phyloP scores from a whole-genome alignment of 1,140 invertebrate genomes.

The Apis cerana region DNA sequence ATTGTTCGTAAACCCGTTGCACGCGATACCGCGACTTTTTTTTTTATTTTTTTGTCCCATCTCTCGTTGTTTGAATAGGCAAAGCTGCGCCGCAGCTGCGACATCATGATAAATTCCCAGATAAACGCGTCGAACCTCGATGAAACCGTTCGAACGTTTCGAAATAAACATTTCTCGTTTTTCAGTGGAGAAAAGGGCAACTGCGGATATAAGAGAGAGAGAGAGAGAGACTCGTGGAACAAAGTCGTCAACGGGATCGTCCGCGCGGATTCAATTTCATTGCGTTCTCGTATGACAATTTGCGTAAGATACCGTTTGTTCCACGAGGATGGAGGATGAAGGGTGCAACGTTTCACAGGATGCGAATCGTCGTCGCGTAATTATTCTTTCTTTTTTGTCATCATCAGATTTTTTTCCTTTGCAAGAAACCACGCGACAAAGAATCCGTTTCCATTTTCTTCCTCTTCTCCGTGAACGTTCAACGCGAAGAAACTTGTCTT shows the following conservation, averaged over 20 bases:
- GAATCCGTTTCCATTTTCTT: background rate
- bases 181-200: background rate
- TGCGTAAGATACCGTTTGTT: background rate
- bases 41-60: no score
- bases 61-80: constrained; percentile 15
- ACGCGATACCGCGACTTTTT: background rate
- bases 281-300: background rate
- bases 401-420: background rate
- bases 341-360: constrained; percentile 9
- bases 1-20: background rate
- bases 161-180: constrained; percentile 29
- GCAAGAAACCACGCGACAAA: no score
- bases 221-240: background rate
- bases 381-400: background rate
- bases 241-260: background rate
- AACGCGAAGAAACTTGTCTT: background rate
- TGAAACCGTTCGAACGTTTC: background rate
- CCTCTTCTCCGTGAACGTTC: no score
- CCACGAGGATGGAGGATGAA: background rate
- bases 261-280: background rate
- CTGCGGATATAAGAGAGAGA: background rate
- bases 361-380: background rate
- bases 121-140: constrained; percentile 19
- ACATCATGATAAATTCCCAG: constrained; percentile 47
- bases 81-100: constrained; percentile 10